Conservation (phyloP, 2,113 vertebrate species). For the Gnathonemus longibarbis region DNA sequence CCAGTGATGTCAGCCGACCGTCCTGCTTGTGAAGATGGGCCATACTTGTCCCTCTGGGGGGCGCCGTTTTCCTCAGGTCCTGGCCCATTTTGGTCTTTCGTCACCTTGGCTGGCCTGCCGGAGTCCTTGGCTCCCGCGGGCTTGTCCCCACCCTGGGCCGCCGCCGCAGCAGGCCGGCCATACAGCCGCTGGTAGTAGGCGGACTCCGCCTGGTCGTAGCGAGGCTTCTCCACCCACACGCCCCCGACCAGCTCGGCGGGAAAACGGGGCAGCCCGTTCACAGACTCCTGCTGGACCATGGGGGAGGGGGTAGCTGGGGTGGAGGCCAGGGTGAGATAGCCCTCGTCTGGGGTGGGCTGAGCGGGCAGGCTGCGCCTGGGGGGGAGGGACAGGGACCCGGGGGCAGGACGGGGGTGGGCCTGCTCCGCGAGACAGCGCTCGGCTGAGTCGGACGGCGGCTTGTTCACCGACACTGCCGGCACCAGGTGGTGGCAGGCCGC, state of each 20-base stretch:
- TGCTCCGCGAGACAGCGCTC: neutral
- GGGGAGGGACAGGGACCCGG: neutral
- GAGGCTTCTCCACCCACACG: slow-evolving; percentile 1
- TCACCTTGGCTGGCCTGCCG: neutral
- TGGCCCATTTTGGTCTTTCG: neutral
- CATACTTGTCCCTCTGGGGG: neutral
- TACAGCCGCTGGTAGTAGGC: slow-evolving; percentile 7
- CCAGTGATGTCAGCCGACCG: neutral
- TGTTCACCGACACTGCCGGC: neutral
- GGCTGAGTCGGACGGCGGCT: neutral
- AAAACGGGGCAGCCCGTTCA: neutral
- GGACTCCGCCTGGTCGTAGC: neutral
- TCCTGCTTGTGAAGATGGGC: neutral
- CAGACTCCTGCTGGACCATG: neutral
- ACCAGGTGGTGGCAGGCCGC: neutral
- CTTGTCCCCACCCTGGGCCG: neutral
- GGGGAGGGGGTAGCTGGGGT: neutral
- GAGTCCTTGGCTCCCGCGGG: neutral
- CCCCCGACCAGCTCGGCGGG: neutral
- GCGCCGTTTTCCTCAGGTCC: neutral
- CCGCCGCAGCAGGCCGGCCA: neutral
- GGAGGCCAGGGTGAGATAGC: neutral
- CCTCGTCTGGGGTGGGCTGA: slow-evolving; percentile 9
- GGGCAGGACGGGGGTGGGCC: neutral
- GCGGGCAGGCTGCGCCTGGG: neutral